phyloP scores from a whole-genome alignment of 2,888 invertebrate genomes.

The Zootermopsis nevadensis region DNA sequence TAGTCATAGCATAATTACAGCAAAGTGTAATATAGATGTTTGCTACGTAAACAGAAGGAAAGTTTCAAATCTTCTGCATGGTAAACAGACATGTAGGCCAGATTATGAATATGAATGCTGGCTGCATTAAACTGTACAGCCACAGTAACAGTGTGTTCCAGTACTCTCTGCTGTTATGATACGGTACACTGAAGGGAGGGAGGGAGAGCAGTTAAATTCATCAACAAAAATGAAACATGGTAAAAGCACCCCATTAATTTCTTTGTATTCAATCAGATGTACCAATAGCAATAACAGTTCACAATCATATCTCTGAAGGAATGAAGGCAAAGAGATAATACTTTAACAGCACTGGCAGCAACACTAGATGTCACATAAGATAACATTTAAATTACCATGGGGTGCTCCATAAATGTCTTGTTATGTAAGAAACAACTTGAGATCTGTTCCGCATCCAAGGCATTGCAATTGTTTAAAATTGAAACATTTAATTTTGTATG shows the following conservation, averaged over 20 bases:
- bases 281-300: not conserved
- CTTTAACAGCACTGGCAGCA: conserved; percentile 3
- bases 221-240: not conserved
- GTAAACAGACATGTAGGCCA: not conserved
- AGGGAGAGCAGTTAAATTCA: not conserved
- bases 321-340: conserved; percentile 47
- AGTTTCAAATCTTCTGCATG: not conserved
- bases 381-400: not conserved
- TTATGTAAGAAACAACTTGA: not conserved
- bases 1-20: not conserved
- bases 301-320: conserved; percentile 36
- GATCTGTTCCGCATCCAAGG: not conserved
- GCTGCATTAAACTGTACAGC: not conserved
- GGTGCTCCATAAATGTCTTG: not conserved
- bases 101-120: not conserved
- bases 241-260: conserved; percentile 30
- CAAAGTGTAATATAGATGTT: not conserved
- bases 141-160: not conserved
- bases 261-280: not conserved
- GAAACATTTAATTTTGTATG: not conserved
- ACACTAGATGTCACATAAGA: not conserved
- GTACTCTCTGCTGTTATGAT: not conserved
- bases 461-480: not conserved
- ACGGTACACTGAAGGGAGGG: not conserved
- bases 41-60: too few species aligned